Evolutionary conservation across 2,797 vertebrate species (phyloP).

Genomic region (Scomberomorus guttatus): DNA sequence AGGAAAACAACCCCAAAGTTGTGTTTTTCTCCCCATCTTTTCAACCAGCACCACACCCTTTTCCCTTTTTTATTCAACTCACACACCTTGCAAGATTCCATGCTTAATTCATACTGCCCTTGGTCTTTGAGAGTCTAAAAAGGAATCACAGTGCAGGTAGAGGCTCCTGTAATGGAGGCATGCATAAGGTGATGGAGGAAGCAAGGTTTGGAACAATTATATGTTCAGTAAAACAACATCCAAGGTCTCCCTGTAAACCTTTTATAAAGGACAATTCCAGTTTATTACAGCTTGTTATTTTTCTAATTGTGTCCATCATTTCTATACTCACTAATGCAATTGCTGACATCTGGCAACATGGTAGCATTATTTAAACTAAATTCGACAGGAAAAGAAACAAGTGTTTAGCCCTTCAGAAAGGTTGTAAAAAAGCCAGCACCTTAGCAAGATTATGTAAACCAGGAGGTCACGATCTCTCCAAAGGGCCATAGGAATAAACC

Average conservation of each 20-base stretch:
- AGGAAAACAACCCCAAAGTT: conserved; percentile 43
- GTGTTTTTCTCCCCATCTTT: conserved; percentile 29
- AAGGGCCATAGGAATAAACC: neutral
- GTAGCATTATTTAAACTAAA: neutral
- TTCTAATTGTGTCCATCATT: neutral
- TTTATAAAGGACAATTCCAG: neutral
- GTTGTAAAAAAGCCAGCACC: neutral
- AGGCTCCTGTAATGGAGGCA: conserved; percentile 10
- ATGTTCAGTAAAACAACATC: neutral
- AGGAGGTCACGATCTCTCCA: no score
- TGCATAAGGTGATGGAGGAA: neutral
- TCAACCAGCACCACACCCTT: conserved; percentile 43
- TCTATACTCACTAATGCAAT: neutral
- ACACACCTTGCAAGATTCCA: conserved; percentile 36
- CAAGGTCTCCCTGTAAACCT: conserved; percentile 12
- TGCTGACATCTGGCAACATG: no score
- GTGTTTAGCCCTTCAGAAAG: neutral
- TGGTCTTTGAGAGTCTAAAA: conserved; percentile 42
- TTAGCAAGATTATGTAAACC: neutral
- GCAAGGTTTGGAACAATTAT: neutral
- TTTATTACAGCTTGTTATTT: neutral
- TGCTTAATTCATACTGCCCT: conserved; percentile 57
- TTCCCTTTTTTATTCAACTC: conserved; percentile 34
- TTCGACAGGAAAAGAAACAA: neutral
- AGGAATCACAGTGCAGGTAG: conserved; percentile 23